Conservation (phyloP, 1,140 invertebrate species). For the Orussus abietinus region DNA sequence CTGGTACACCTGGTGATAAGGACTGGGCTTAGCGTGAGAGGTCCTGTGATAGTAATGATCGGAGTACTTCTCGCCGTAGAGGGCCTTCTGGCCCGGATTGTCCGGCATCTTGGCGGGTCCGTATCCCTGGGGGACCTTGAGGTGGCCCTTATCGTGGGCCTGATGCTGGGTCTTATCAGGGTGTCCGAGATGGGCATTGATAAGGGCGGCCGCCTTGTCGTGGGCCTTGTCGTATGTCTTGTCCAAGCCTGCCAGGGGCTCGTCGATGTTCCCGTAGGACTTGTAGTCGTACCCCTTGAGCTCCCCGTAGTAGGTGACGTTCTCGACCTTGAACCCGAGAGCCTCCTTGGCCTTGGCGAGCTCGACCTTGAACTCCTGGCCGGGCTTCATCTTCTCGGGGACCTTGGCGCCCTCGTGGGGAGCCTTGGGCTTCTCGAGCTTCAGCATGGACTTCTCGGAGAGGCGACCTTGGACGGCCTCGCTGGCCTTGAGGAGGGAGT, state of each 20-base stretch:
- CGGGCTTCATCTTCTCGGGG: conserved; percentile 42
- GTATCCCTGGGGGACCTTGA: conserved; percentile 29
- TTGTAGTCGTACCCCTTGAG: conserved; percentile 46
- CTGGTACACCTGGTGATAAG: conserved; percentile 41
- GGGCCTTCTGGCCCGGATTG: conserved; percentile 31
- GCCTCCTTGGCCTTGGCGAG: conserved; percentile 14
- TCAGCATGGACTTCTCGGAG: conserved; percentile 35
- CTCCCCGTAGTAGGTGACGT: conserved; percentile 47
- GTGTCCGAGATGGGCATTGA: too few species aligned
- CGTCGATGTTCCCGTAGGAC: conserved; percentile 44
- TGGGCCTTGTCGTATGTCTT: conserved; percentile 38
- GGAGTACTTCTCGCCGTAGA: conserved; percentile 34
- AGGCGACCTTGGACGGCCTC: conserved; percentile 36
- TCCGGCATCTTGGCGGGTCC: conserved; percentile 22
- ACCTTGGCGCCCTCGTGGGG: conserved; percentile 23
- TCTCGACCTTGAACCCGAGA: conserved; percentile 42
- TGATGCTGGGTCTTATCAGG: conserved; percentile 21
- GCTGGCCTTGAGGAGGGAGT: conserved; percentile 30
- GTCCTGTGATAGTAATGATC: conserved; percentile 42
- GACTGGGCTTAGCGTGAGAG: conserved; percentile 33
- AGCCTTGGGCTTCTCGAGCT: conserved; percentile 31
- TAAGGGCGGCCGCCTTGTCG: conserved; percentile 21
- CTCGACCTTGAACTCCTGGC: conserved; percentile 32
- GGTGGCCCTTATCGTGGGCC: conserved; percentile 37
- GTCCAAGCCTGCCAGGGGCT: conserved; percentile 21